Conservation (phyloP, 2,888 invertebrate species). For the Tenodera sinensis region DNA sequence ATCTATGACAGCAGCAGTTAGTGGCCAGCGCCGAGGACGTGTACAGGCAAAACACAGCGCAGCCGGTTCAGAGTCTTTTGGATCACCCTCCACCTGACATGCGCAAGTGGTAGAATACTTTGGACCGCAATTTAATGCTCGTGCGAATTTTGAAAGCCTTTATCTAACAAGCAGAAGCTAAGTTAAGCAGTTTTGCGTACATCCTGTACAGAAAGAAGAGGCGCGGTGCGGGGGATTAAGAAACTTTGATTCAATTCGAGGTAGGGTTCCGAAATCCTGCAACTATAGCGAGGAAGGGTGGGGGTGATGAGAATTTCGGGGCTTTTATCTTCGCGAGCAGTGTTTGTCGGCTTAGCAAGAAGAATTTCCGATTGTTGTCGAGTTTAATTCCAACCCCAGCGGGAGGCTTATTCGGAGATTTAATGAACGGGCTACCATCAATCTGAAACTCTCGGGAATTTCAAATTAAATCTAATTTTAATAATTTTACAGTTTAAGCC, state of each 20-base stretch:
- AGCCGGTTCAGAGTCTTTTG: no score
- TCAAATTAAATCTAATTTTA: conserved; percentile 1
- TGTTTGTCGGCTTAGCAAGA: not conserved
- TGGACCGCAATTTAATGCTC: no score
- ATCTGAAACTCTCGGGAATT: not conserved
- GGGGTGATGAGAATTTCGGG: not conserved
- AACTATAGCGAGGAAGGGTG: not conserved
- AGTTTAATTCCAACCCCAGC: not conserved
- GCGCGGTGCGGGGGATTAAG: not conserved
- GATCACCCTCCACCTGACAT: no score
- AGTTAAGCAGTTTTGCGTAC: not conserved
- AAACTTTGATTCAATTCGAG: not conserved
- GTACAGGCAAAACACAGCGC: no score
- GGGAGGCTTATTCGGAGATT: not conserved
- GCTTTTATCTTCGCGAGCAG: not conserved
- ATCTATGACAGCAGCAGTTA: no score
- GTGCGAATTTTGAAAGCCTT: no score
- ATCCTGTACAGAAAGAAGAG: not conserved
- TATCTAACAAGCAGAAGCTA: not conserved
- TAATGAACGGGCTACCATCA: not conserved
- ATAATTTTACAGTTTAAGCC: not conserved
- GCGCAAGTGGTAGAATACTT: no score
- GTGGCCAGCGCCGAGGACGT: no score
- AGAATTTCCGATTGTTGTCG: not conserved
- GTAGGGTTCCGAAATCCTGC: not conserved